Evolutionary conservation across 2,888 invertebrate genomes (phyloP).

Genomic region (Hemicrepidius hirtus): DNA sequence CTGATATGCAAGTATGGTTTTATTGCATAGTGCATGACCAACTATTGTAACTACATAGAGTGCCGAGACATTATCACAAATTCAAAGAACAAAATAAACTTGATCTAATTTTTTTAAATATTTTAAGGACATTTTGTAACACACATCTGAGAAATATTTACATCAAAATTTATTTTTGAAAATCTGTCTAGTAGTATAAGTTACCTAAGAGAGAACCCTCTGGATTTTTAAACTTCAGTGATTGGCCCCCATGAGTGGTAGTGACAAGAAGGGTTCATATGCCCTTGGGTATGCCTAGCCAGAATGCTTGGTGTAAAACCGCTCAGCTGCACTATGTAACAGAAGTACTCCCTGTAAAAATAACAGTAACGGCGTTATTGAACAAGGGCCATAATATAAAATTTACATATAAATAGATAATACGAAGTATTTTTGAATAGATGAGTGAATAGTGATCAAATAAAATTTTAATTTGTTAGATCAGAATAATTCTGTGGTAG

Average conservation of each 20-base stretch:
- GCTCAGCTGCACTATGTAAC: too few relatives aligned
- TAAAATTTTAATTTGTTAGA: too few relatives aligned
- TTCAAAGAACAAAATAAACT: background rate
- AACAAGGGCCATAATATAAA: too few relatives aligned
- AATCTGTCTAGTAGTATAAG: too few relatives aligned
- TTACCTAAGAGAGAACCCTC: background rate
- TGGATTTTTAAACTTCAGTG: background rate
- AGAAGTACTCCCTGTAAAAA: too few relatives aligned
- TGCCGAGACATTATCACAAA: background rate
- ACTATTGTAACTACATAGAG: background rate
- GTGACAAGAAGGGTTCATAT: slow-evolving; percentile 6
- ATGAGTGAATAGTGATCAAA: too few relatives aligned
- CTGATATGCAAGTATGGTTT: slow-evolving; percentile 61
- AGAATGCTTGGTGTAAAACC: background rate
- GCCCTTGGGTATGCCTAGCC: slow-evolving; percentile 6
- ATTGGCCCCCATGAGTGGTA: slow-evolving; percentile 1
- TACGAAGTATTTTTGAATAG: background rate
- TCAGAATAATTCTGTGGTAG: too few relatives aligned
- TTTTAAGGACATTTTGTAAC: too few relatives aligned
- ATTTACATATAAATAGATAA: background rate
- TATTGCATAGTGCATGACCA: slow-evolving; percentile 28
- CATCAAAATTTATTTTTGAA: too few relatives aligned
- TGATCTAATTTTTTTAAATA: background rate
- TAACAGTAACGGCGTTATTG: too few relatives aligned
- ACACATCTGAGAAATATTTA: too few relatives aligned